Conservation (phyloP, 2,888 invertebrate species). For the Thecocarcelia acutangulata region DNA sequence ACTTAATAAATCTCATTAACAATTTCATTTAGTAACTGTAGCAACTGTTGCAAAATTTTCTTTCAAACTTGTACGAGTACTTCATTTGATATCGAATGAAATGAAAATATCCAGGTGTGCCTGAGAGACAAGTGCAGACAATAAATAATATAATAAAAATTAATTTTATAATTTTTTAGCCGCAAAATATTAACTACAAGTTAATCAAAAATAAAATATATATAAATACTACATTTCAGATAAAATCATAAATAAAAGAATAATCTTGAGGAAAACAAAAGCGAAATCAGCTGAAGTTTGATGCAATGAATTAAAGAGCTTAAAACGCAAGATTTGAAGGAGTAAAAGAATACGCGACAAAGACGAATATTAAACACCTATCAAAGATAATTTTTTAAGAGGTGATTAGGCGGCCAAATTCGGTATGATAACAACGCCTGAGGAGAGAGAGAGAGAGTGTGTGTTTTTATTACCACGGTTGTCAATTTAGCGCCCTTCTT, state of each 20-base stretch:
- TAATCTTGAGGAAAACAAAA: background rate
- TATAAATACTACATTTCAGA: constrained; percentile 16
- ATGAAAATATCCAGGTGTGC: constrained; percentile 62
- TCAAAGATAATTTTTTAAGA: background rate
- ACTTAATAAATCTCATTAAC: constrained; percentile 51
- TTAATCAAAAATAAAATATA: constrained; percentile 57
- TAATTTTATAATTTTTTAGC: constrained; percentile 43
- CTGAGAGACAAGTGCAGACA: constrained; percentile 62
- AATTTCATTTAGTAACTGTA: constrained; percentile 13
- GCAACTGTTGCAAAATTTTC: constrained; percentile 54
- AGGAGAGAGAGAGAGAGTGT: no score
- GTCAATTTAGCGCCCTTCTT: no score
- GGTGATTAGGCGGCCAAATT: no score
- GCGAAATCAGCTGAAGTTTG: constrained; percentile 20
- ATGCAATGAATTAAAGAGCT: background rate
- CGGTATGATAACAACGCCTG: no score
- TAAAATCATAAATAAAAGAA: constrained; percentile 17
- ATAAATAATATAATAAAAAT: constrained; percentile 62
- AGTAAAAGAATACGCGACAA: background rate
- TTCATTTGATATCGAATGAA: constrained; percentile 8
- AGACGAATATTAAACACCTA: background rate
- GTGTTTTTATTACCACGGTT: no score
- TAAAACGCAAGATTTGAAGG: background rate
- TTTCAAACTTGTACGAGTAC: background rate
- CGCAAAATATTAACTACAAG: constrained; percentile 52